These are phyloP conservation scores for Zele albiditarsus DNA, from an alignment of 2,888 invertebrate genomes.

Conservation along the genomic window DNA sequence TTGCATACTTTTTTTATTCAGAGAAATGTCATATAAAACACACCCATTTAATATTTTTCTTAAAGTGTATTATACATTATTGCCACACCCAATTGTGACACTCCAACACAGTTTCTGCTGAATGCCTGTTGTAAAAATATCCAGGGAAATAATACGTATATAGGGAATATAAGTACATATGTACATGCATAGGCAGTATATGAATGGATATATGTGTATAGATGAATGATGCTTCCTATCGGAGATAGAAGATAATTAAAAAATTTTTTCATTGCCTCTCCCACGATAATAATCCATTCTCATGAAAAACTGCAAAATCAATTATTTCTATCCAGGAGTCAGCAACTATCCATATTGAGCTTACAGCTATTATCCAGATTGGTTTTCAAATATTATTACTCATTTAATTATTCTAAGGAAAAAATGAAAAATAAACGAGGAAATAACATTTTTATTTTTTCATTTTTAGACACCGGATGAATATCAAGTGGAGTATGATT, in stretches of 20 bases:
- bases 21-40: neutral
- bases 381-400: neutral
- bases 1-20: neutral
- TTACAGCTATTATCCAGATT: neutral
- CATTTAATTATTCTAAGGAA: neutral
- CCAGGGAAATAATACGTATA: neutral
- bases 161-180: neutral
- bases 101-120: neutral
- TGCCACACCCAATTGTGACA: neutral
- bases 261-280: constrained; percentile 1
- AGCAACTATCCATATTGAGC: neutral
- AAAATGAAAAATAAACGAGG: neutral
- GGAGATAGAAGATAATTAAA: constrained; percentile 10
- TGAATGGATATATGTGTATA: neutral
- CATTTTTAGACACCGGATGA: constrained; percentile 88
- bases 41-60: neutral
- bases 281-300: neutral
- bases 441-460: constrained; percentile 2
- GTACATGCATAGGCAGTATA: neutral
- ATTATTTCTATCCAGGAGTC: neutral
- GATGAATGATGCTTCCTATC: neutral
- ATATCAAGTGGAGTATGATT: constrained; percentile 89
- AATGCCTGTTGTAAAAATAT: neutral
- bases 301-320: neutral
- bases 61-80: too few species aligned